Conservation (phyloP, 2,888 invertebrate genomes). For the Parochlus steinenii region DNA sequence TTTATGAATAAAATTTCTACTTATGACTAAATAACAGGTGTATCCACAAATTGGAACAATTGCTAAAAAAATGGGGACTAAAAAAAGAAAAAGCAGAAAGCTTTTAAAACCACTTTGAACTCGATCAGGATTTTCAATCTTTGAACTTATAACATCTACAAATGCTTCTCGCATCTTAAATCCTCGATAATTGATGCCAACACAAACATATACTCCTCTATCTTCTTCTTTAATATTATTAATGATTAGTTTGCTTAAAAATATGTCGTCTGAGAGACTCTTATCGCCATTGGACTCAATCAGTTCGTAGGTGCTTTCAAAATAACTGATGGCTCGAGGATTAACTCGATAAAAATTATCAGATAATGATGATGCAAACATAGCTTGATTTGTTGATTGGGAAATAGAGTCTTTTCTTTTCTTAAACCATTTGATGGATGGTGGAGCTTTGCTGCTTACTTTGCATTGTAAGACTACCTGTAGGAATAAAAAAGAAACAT, state of each 20-base stretch:
- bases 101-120: too few species aligned
- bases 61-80: too few species aligned
- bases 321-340: conserved; percentile 20
- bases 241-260: conserved; percentile 26
- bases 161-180: conserved; percentile 25
- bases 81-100: too few species aligned
- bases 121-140: too few species aligned
- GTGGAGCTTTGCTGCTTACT: conserved; percentile 25
- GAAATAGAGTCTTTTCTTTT: neutral
- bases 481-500: too few species aligned
- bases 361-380: neutral
- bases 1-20: too few species aligned
- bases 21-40: too few species aligned
- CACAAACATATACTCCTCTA: conserved; percentile 26
- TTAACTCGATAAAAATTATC: conserved; percentile 9
- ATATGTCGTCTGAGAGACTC: conserved; percentile 22
- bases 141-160: conserved; percentile 18
- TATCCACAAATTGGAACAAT: too few species aligned
- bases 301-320: conserved; percentile 24
- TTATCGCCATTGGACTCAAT: conserved; percentile 23
- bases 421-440: conserved; percentile 26
- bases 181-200: conserved; percentile 26
- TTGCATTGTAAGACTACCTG: conserved; percentile 27
- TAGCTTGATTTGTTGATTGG: neutral
- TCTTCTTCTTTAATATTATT: conserved; percentile 22